Conservation (phyloP, 2,888 invertebrate species). For the Steinernema carpocapsae region DNA sequence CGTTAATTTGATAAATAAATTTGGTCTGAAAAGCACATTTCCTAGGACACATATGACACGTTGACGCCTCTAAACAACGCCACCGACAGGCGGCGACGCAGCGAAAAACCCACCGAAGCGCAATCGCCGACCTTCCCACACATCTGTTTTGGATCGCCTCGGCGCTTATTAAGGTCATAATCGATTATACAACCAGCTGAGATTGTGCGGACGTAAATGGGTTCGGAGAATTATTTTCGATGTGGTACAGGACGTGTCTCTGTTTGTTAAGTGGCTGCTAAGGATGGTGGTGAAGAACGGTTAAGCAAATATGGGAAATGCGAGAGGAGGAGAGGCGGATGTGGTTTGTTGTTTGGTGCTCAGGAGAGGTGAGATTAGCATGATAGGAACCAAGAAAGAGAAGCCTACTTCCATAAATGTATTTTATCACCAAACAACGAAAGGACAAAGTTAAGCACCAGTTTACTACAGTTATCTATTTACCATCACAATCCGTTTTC, state of each 20-base stretch:
- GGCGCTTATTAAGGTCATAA: slow-evolving; percentile 28
- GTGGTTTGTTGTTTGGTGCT: background rate
- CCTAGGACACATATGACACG: too few relatives aligned
- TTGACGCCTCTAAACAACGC: too few relatives aligned
- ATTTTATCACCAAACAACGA: too few relatives aligned
- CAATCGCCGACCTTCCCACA: slow-evolving; percentile 7
- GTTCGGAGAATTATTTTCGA: too few relatives aligned
- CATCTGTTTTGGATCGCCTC: slow-evolving; percentile 21
- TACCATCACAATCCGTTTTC: too few relatives aligned
- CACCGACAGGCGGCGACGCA: background rate
- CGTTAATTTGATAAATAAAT: background rate
- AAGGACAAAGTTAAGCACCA: too few relatives aligned
- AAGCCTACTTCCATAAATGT: too few relatives aligned
- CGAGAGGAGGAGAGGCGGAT: too few relatives aligned
- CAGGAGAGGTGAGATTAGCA: background rate
- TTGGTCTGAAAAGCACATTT: background rate
- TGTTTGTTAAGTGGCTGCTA: too few relatives aligned
- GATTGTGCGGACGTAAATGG: background rate
- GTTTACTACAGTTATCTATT: too few relatives aligned
- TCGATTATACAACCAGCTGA: slow-evolving; percentile 27
- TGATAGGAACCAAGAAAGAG: background rate
- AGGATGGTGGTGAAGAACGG: background rate
- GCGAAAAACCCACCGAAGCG: background rate
- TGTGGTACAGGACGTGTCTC: too few relatives aligned
- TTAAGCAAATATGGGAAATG: background rate